Conservation (phyloP, 1,140 invertebrate species). For the Ladona fulva region DNA sequence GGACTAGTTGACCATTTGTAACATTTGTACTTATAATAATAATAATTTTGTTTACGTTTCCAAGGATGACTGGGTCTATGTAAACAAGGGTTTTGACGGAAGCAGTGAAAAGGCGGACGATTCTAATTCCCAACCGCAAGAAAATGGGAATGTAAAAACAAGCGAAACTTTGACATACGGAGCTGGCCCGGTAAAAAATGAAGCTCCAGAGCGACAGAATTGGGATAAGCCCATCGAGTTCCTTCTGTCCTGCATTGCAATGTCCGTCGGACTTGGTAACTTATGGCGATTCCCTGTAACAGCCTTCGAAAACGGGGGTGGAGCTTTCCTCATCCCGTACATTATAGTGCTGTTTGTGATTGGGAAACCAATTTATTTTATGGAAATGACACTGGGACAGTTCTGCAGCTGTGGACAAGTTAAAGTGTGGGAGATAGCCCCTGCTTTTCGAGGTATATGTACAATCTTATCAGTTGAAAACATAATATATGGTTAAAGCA, state of each 20-base stretch:
- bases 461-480: not conserved
- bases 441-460: slow-evolving; percentile 33
- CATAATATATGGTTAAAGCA: not conserved
- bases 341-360: slow-evolving; percentile 46
- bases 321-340: slow-evolving; percentile 48
- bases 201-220: slow-evolving; percentile 22
- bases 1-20: too few species aligned
- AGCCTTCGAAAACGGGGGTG: slow-evolving; percentile 37
- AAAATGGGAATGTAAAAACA: too few species aligned
- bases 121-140: too few species aligned
- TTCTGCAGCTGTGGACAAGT: slow-evolving; percentile 36
- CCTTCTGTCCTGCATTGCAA: slow-evolving; percentile 40
- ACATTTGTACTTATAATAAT: too few species aligned
- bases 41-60: too few species aligned
- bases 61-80: too few species aligned
- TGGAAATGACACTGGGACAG: slow-evolving; percentile 40
- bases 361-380: slow-evolving; percentile 43
- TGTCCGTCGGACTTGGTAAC: slow-evolving; percentile 43
- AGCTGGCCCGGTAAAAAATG: not conserved
- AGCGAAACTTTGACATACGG: too few species aligned
- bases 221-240: slow-evolving; percentile 32
- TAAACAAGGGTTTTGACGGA: too few species aligned
- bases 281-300: slow-evolving; percentile 44
- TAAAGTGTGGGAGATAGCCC: slow-evolving; percentile 34
- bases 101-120: too few species aligned